phyloP scores from a whole-genome alignment of 2,113 vertebrate genomes.

The Eleginops maclovinus region DNA sequence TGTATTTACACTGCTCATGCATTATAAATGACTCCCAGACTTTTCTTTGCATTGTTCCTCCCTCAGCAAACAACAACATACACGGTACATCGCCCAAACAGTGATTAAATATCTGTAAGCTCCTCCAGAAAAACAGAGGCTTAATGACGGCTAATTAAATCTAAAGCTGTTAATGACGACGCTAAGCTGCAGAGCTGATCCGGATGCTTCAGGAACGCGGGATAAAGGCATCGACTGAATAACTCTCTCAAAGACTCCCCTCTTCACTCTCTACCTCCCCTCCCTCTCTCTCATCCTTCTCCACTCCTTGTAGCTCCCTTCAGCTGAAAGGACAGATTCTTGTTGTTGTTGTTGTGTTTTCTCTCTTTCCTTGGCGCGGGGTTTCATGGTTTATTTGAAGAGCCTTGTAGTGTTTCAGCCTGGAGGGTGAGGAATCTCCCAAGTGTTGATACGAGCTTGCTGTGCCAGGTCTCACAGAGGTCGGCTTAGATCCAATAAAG shows the following conservation, averaged over 20 bases:
- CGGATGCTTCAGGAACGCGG: conserved; percentile 57
- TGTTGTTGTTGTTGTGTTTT: conserved; percentile 25
- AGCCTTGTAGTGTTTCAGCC: conserved; percentile 53
- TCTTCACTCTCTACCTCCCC: conserved; percentile 9
- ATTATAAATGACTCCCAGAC: not conserved
- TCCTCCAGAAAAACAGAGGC: conserved; percentile 67
- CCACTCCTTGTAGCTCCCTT: conserved; percentile 20
- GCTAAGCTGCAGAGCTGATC: conserved; percentile 70
- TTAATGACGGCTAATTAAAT: conserved; percentile 82
- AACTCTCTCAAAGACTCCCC: conserved; percentile 33
- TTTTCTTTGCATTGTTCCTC: not conserved
- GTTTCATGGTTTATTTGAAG: conserved; percentile 61
- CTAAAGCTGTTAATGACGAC: conserved; percentile 79
- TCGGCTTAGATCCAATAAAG: conserved; percentile 49
- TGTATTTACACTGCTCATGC: not conserved
- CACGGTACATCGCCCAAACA: conserved; percentile 55
- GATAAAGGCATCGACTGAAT: conserved; percentile 47
- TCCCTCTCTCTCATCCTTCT: conserved; percentile 2
- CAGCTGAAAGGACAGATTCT: conserved; percentile 37
- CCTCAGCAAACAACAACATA: conserved; percentile 1
- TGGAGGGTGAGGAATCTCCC: conserved; percentile 52
- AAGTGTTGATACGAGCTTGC: conserved; percentile 55
- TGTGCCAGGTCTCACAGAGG: conserved; percentile 33
- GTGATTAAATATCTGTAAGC: conserved; percentile 76
- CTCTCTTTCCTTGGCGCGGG: conserved; percentile 36